Evolutionary conservation across 1,140 invertebrate species (phyloP), one percentile per base, ranked within the genome.

Genomic region (Drosophila sulfurigaster): DNA sequence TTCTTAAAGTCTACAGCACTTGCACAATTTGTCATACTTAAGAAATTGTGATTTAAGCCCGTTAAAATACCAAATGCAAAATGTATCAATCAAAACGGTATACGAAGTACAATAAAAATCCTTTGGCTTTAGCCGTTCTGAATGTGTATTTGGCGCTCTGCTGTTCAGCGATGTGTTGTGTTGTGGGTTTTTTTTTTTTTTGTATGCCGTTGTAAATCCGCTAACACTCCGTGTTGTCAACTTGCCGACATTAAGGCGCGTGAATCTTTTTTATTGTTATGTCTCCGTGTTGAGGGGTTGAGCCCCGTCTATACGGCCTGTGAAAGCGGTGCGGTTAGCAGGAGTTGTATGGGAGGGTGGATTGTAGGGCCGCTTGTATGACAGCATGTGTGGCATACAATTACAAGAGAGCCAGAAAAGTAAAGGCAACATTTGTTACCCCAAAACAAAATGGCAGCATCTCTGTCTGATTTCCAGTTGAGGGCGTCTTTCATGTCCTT

Each of bases 201-300:
- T 58, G 45, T 35, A 10, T 46, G 48, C 16, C 43, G 58, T 16
- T 88, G 83, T 75, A 87, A 87, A 87, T 88, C 83, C 83, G 83
- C 83, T 76, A 87, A 87, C 85, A 88, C 83, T 87, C 82, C 49
- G 67, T 74, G 70, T 88, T 88, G 83, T 87, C 83, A 88, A 88
- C 83, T 87, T 88, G 70, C 77, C 75, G 70, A 67, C 83, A 87
- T 87, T 87, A 87, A 75, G 80, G 80, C 82, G 85, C 80, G 69
- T 78, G 77, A 88, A 88, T 80, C 80, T 82, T 74, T 77, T 83
- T 83, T 83, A 85, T 85, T 85, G 81, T 85, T 85, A 81, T 85
- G 68, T 71, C 63, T 65, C 74, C 82, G 69, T 85, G 81, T 74
- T 46, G 78, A 49, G 74, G 69, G 66, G 43, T 48, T 82, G 41